Percentiles rank a stretch among this genome's conserved stretches.
These are phyloP conservation scores for Xenops minutus DNA, from an alignment of 2,797 vertebrate species.

Conservation along the genomic window DNA sequence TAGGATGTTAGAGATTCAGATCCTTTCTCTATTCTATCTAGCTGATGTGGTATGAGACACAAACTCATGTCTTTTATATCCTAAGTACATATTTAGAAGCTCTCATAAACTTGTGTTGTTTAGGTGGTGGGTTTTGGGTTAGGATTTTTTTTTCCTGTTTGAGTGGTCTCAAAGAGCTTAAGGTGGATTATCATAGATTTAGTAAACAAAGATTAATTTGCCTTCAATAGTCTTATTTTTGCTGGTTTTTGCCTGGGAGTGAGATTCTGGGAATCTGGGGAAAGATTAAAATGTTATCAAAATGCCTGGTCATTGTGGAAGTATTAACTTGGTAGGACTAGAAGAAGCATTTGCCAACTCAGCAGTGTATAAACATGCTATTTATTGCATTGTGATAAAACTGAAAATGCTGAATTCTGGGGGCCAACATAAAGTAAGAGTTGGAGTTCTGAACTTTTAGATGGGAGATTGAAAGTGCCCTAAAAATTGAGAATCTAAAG, in stretches of 20 bases:
- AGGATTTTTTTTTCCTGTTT: rapidly evolving
- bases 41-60: background rate
- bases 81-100: rapidly evolving
- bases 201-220: background rate
- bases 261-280: background rate
- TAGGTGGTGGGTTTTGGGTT: background rate
- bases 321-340: background rate
- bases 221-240: background rate
- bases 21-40: background rate
- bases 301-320: background rate
- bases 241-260: background rate
- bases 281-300: background rate
- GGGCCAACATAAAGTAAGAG: background rate
- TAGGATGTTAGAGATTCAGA: background rate
- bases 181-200: background rate
- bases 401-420: background rate
- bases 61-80: background rate
- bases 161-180: background rate
- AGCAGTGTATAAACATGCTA: background rate
- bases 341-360: background rate
- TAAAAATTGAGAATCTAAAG: background rate
- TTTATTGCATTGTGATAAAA: background rate
- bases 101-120: background rate
- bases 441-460: background rate
- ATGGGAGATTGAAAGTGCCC: background rate